Base-by-base conservation (phyloP, 2,888 invertebrate genomes). In the Trimorus sp. region DNA sequence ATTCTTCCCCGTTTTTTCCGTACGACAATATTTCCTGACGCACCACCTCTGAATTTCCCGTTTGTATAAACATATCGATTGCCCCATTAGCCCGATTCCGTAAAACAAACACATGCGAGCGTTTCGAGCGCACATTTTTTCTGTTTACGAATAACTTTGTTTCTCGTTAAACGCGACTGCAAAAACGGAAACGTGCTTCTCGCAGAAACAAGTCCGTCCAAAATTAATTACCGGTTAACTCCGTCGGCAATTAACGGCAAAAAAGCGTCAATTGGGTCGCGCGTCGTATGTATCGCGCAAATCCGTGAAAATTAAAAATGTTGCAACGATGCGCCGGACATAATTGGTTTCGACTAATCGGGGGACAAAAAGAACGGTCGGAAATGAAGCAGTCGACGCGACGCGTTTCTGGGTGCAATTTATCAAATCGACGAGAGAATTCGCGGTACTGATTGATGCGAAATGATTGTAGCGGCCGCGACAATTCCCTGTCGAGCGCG, bases 361-460 rank as follows among this genome's bases (percentile, higher is more conserved):
- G 38, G 54, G 53, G 40, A 26, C 26, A 26, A 70, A 54, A 75
- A 80, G 68, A 56, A 53, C 26, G 42, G 49, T 60, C 63, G 79
- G 68, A 79, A 81, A 81, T 76, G 62, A 76, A 81, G 60, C 70
- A 71, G 65, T 54, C 49, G 51, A 8, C 37, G 40, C 68, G 38
- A 58, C 36, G 56, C 60, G 8, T 51, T 71, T 38, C 66, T 70
- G 49, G 53, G 14, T 37, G 56, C 80, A 76, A 81, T 81, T 80
- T 60, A 56, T 71, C 65, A 66, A 81, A 76, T 81, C 71, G 68
- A 73, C 73, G 68, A 59, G 73, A 68, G 71, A 73, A 77, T 81
- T 81, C 71, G 76, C 63, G 68, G 70, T 74, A 75, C 70, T 82
- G 81, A 84, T 82, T 84, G 85, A 84, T 84, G 81, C 75, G 79